phyloP scores from a whole-genome alignment of 2,113 vertebrate genomes.

The Boulengeromyrus knoepffleri region DNA sequence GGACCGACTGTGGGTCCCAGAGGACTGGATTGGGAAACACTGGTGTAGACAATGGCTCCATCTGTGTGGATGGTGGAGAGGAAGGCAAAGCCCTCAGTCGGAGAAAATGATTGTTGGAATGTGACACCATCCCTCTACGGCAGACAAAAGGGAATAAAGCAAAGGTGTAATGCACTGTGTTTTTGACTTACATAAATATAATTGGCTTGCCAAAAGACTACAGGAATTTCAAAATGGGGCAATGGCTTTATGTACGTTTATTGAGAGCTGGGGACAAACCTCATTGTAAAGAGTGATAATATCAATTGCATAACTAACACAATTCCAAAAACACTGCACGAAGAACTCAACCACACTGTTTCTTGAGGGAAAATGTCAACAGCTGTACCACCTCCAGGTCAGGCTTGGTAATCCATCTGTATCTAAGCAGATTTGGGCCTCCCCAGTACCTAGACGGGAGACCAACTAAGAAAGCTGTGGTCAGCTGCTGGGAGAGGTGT shows the following conservation, averaged over 20 bases:
- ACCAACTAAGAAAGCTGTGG: background rate
- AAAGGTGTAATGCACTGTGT: background rate
- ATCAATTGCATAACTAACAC: background rate
- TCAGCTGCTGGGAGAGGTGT: background rate
- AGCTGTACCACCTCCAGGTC: background rate
- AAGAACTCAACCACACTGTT: background rate
- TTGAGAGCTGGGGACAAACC: background rate
- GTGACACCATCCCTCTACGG: background rate
- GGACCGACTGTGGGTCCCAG: background rate
- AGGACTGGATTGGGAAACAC: background rate
- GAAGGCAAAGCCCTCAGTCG: slow-evolving; percentile 17
- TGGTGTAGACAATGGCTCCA: background rate
- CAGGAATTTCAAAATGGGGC: background rate
- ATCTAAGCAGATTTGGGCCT: background rate
- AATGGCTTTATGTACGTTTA: background rate
- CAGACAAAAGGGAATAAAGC: background rate
- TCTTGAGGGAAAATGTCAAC: background rate
- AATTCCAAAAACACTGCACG: background rate
- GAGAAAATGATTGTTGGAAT: slow-evolving; percentile 22
- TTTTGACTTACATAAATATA: slow-evolving; percentile 14
- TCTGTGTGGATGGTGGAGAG: slow-evolving; percentile 19
- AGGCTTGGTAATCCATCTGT: background rate
- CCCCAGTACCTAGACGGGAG: background rate
- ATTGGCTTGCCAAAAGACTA: background rate
- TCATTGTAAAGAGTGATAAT: background rate